phyloP scores from a whole-genome alignment of 2,888 invertebrate species.

The Xestobium rufovillosum region DNA sequence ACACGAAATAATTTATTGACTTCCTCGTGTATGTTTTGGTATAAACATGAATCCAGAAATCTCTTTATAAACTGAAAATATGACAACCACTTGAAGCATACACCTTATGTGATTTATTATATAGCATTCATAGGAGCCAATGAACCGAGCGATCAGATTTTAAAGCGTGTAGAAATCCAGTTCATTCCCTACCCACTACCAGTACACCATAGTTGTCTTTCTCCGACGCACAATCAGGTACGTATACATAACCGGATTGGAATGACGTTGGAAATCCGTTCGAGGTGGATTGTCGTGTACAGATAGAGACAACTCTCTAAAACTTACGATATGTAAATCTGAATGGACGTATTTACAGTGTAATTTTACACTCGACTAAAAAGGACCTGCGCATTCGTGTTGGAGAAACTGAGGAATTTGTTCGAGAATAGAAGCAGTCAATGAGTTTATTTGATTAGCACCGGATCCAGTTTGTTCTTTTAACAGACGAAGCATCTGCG shows the following conservation, averaged over 20 bases:
- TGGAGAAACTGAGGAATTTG: slow-evolving; percentile 11
- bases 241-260: too few species aligned
- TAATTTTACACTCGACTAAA: slow-evolving; percentile 22
- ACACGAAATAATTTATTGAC: too few species aligned
- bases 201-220: too few species aligned
- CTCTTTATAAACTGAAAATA: slow-evolving; percentile 12
- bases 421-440: too few species aligned
- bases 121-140: slow-evolving; percentile 39
- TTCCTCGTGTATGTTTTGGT: slow-evolving; percentile 1
- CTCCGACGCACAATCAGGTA: too few species aligned
- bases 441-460: too few species aligned
- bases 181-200: background rate
- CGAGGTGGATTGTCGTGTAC: too few species aligned
- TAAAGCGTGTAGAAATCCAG: slow-evolving; percentile 29
- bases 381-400: slow-evolving; percentile 1
- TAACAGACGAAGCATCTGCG: too few species aligned
- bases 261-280: too few species aligned
- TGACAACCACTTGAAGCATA: slow-evolving; percentile 29
- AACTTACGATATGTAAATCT: slow-evolving; percentile 18
- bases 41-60: slow-evolving; percentile 4
- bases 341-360: slow-evolving; percentile 19
- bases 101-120: slow-evolving; percentile 38
- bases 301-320: too few species aligned
- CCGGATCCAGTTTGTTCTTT: too few species aligned
- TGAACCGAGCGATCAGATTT: slow-evolving; percentile 41